A percentile compares a stretch with the other conserved stretches of the same genome.
Evolutionary conservation across 2,113 vertebrate species (phyloP).

Genomic region (Rhodinocichla rosea): DNA sequence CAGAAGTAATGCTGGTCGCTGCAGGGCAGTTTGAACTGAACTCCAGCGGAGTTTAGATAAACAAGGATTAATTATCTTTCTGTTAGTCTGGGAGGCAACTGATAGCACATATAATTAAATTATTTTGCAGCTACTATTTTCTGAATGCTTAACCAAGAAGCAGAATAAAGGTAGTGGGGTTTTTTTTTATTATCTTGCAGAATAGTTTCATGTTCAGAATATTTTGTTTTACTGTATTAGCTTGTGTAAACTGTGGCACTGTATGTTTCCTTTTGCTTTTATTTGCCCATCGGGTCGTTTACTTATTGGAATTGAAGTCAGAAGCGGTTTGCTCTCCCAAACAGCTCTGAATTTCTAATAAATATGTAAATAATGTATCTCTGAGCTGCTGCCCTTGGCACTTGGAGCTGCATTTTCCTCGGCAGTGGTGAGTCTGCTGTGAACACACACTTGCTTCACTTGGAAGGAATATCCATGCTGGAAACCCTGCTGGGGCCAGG

Average conservation of each 20-base stretch:
- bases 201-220: constrained; percentile 51
- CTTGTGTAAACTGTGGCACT: constrained; percentile 55
- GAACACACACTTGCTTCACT: not conserved
- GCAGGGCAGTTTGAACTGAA: constrained; percentile 46
- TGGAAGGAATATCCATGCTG: not conserved
- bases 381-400: constrained; percentile 51
- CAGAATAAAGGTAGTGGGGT: constrained; percentile 29
- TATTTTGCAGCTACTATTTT: constrained; percentile 68
- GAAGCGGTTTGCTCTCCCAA: constrained; percentile 66
- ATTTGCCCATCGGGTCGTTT: constrained; percentile 81
- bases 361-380: constrained; percentile 81
- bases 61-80: constrained; percentile 74
- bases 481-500: not conserved
- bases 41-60: constrained; percentile 52
- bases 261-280: constrained; percentile 64
- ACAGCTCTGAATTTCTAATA: constrained; percentile 80
- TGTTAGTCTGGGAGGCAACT: constrained; percentile 59
- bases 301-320: constrained; percentile 83
- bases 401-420: not conserved
- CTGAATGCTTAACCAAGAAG: constrained; percentile 48
- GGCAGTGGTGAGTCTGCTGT: constrained; percentile 19
- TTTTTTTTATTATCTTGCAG: constrained; percentile 19
- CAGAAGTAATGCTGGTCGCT: constrained; percentile 38
- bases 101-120: constrained; percentile 74
- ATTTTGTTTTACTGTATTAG: constrained; percentile 56